phyloP scores from a whole-genome alignment of 2,888 invertebrate species.

The Liodrosophila aerea region DNA sequence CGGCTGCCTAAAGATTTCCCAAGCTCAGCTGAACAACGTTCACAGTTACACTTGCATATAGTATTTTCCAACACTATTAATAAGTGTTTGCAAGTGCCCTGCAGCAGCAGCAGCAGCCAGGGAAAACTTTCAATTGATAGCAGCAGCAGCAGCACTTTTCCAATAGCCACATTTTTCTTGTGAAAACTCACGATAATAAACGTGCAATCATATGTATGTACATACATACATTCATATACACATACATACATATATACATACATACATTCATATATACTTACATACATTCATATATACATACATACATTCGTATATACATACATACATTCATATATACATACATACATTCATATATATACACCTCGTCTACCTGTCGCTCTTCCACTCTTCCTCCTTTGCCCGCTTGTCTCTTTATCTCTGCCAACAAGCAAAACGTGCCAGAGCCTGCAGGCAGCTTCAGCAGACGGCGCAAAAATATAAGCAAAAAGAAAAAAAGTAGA shows the following conservation, averaged over 20 bases:
- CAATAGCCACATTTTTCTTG: constrained; percentile 59
- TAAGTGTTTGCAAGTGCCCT: constrained; percentile 34
- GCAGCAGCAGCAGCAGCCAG: constrained; percentile 31
- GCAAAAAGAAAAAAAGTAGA: constrained; percentile 48
- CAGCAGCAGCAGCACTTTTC: constrained; percentile 37
- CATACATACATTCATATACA: no score
- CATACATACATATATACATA: no score
- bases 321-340: constrained; percentile 1
- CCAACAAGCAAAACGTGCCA: constrained; percentile 62
- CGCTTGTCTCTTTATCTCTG: constrained; percentile 7
- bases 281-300: no score
- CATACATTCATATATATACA: constrained; percentile 2
- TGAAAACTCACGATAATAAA: constrained; percentile 55
- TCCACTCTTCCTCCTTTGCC: background rate
- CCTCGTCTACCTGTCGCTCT: background rate
- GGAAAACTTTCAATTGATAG: constrained; percentile 59
- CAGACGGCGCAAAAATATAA: constrained; percentile 13
- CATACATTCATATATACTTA: no score
- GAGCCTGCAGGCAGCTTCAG: constrained; percentile 48
- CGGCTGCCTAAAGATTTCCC: constrained; percentile 35
- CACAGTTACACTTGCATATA: constrained; percentile 16
- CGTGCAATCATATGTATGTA: no score
- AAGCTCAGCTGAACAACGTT: constrained; percentile 22
- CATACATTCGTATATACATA: no score
- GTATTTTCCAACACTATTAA: constrained; percentile 20